These are phyloP conservation scores for Lasaia peninsularis DNA, from an alignment of 1,140 invertebrate species.

Conservation along the genomic window DNA sequence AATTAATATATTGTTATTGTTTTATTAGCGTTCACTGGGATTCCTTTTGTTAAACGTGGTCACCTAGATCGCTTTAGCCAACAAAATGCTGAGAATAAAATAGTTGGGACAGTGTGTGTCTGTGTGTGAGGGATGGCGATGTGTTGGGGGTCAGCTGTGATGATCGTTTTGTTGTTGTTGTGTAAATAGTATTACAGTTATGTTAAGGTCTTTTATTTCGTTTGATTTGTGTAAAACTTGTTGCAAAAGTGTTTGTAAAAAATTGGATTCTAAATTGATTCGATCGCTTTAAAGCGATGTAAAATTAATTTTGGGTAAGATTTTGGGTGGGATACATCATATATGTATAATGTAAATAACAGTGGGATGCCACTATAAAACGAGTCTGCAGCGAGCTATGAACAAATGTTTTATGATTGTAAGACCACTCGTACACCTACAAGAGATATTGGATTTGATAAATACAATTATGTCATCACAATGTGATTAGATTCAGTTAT, in stretches of 20 bases:
- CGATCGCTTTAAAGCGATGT: slow-evolving; percentile 6
- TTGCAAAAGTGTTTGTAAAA: background rate
- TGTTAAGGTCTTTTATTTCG: slow-evolving; percentile 4
- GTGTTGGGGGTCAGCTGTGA: background rate
- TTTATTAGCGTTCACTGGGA: too few species aligned
- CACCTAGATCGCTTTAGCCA: background rate
- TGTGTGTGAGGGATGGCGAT: background rate
- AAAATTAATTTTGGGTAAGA: slow-evolving; percentile 7
- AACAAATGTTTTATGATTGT: background rate
- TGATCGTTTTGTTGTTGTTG: slow-evolving; percentile 7
- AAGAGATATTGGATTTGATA: too few species aligned
- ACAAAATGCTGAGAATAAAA: background rate
- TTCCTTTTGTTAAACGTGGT: background rate
- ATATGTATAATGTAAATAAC: background rate
- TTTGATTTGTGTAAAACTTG: slow-evolving; percentile 10
- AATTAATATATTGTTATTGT: too few species aligned
- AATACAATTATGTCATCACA: too few species aligned
- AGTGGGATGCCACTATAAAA: slow-evolving; percentile 7
- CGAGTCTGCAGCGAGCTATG: background rate
- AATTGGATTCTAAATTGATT: background rate
- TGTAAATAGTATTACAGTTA: slow-evolving; percentile 10
- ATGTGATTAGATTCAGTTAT: too few species aligned
- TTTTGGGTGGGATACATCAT: background rate
- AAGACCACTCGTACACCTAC: background rate
- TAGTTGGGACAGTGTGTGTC: background rate